Evolutionary conservation across 2,113 vertebrate genomes (phyloP), one percentile per base, ranked within the genome.

Genomic region (Galemys pyrenaicus): DNA sequence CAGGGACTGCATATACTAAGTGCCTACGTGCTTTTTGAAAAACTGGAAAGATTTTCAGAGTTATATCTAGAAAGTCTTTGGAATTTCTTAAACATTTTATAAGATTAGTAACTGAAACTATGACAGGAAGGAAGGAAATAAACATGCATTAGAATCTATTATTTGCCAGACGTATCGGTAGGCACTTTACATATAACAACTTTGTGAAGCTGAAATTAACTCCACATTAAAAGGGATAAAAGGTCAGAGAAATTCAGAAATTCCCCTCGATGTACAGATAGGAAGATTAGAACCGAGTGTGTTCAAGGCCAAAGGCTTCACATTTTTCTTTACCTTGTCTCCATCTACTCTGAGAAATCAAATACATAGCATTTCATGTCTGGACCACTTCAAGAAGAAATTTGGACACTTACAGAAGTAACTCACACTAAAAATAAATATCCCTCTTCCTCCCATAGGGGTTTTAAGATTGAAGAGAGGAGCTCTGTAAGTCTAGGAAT

Each of bases 51-150:
- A 39, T 78, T 88, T 92, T 46, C 56, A 51, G 70, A 92, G 73
- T 87, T 60, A 51, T 67, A 35, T 70, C 30, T 85, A 91, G 56
- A 85, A 81, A 82, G n/a, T 64, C 73, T 96, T 92, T 84, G 20
- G 74, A 87, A 49, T 77, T 70, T 91, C 58, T 93, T 58, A 89
- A 74, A 87, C 58, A 91, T 9, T 6, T 80, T 84, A 51, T 37
- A 60, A 92, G 56, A 91, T 80, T 84, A 94, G 67, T 41, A 87
- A 54, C 70, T 46, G 77, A 81, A 90, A 73, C 41, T 84, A 39
- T 82, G 35, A 71, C 70, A 86, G 70, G 70, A 88, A 94, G 93
- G 92, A 91, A 97, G 62, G 62, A 92, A 93, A 64, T 49, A 65
- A 37, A 54, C 19, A 46, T 39, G 4, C 46, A 51, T 32, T 30